A percentile compares a stretch with the other conserved stretches of the same genome.
phyloP scores from a whole-genome alignment of 1,140 invertebrate species.

The honey bee (Apis mellifera) region DNA sequence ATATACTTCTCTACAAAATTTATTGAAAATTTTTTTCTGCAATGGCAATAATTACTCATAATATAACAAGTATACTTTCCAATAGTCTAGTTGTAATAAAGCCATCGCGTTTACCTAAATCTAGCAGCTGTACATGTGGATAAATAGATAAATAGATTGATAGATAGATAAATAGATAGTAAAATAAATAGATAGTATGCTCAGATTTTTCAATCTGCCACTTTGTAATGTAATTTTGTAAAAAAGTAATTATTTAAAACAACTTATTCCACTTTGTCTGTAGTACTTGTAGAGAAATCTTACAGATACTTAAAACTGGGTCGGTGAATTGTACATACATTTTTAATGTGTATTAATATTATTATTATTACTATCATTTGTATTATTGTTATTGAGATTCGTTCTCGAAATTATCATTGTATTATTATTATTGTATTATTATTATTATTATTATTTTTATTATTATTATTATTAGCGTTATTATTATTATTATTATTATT shows the following conservation, averaged over 20 bases:
- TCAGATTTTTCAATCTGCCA: conserved; percentile 77
- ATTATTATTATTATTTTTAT: conserved; percentile 60
- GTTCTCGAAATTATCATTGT: conserved; percentile 70
- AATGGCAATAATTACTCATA: conserved; percentile 75
- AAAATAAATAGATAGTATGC: conserved; percentile 67
- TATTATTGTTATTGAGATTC: conserved; percentile 75
- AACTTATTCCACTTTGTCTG: conserved; percentile 73
- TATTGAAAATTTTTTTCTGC: conserved; percentile 63
- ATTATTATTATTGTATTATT: conserved; percentile 66
- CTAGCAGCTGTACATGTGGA: conserved; percentile 73
- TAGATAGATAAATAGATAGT: conserved; percentile 71
- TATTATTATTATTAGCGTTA: conserved; percentile 64
- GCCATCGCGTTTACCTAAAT: conserved; percentile 66
- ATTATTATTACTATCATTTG: conserved; percentile 68
- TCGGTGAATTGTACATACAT: conserved; percentile 76
- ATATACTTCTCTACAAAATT: conserved; percentile 44
- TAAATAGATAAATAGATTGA: conserved; percentile 62
- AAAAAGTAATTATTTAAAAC: conserved; percentile 77
- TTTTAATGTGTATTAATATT: conserved; percentile 74
- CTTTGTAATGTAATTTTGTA: conserved; percentile 82
- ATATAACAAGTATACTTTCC: conserved; percentile 71
- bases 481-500: conserved; percentile 62
- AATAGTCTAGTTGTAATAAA: conserved; percentile 68
- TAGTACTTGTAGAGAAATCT: conserved; percentile 69
- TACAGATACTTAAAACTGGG: conserved; percentile 72